Base-by-base conservation (phyloP, 2,888 invertebrate species). In the Rapana venosa region DNA sequence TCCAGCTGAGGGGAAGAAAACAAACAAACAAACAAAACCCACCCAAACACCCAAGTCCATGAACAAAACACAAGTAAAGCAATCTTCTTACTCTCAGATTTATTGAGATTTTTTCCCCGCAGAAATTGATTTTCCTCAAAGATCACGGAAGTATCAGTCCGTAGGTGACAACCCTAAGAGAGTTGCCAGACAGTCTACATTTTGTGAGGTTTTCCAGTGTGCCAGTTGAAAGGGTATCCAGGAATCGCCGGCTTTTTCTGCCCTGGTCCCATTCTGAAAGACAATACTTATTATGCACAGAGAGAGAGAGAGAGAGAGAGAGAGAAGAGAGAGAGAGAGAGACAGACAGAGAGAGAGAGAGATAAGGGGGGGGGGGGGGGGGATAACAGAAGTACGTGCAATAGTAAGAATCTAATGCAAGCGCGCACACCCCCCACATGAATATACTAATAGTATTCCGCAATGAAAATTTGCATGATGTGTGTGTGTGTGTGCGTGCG, bases 401-500 rank as follows among this genome's bases (percentile, higher is more conserved):
- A 66, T 17, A 66, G 20, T 26, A 6, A 66, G 2, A 66, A 66
- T 13, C 17, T 66, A 66, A 17, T 22, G 13, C 66, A 2, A 13
- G 66, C 26, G 2, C 26, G 66, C 26, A 22, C 20, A 22, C 13
- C 66, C 20, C 20, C 66, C 66, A 13, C 26, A 8, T 47, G n/a
- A n/a, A 47, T 47, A 47, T 47, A 47, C 47, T 47, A 5, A 47
- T 47, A 47, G 8, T 47, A 47, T 47, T 47, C 47, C 8, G 47
- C 8, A 47, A 47, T 47, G 47, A 47, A 47, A n/a, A 47, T 47
- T 5, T 47, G 47, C 47, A 47, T 47, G 47, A 47, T 74, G 87
- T 87, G 87, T 30, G 87, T 87, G 87, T 30, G 35, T 87, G 66
- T 30, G 87, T 87, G 87, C 8, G 8, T 47, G 47, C 47, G 47